Evolutionary conservation across 2,888 invertebrate species (phyloP).

Genomic region (Synergus laeviventris): DNA sequence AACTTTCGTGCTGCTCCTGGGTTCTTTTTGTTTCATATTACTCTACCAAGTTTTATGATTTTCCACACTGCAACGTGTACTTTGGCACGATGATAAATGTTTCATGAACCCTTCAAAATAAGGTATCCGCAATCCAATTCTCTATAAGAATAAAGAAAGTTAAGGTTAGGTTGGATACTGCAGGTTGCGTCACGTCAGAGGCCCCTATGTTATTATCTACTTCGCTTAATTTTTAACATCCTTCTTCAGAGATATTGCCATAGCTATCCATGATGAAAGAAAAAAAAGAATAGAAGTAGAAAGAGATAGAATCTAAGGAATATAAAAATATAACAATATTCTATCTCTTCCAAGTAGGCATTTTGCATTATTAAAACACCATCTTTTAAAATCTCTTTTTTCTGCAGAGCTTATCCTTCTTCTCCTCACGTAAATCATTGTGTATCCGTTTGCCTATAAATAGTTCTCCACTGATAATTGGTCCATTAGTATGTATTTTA

Average conservation of each 20-base stretch:
- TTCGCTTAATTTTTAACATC: background rate
- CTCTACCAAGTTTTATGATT: conserved; percentile 30
- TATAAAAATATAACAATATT: no score
- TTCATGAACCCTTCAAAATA: conserved; percentile 35
- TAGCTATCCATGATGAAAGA: background rate
- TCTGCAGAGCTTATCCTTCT: no score
- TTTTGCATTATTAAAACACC: no score
- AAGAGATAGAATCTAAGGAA: no score
- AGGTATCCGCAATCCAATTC: conserved; percentile 31
- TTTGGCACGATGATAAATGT: conserved; percentile 21
- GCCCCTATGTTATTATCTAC: background rate
- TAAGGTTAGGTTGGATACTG: background rate
- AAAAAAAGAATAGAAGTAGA: no score
- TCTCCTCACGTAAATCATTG: no score
- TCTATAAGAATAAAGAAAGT: background rate
- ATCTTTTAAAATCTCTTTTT: no score
- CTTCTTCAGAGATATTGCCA: background rate
- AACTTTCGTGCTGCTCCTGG: conserved; percentile 29
- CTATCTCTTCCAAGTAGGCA: no score
- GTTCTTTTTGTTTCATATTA: conserved; percentile 35
- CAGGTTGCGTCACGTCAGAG: background rate
- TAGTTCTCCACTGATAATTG: no score
- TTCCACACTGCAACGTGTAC: conserved; percentile 22
- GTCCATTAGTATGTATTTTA: no score
- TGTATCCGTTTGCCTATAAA: no score